Evolutionary conservation across 1,140 invertebrate species (phyloP).

Genomic region (Sitobion miscanthi): DNA sequence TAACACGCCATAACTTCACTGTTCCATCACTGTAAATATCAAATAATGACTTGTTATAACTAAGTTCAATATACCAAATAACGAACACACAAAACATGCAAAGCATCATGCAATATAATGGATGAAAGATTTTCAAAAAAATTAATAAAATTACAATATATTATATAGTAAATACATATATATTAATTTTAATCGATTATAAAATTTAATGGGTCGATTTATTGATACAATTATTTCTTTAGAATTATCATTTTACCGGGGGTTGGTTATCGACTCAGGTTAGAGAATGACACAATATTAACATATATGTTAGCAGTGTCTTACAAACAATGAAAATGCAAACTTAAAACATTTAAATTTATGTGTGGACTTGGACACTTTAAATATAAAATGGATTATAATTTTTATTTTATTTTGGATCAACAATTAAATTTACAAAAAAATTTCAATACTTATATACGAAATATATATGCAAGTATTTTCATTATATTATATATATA

Average conservation of each 20-base stretch:
- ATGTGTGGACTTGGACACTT: background rate
- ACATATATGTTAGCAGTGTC: background rate
- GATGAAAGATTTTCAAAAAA: background rate
- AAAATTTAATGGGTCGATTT: background rate
- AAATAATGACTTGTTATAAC: conserved; percentile 33
- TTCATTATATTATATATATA: background rate
- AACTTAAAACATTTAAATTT: background rate
- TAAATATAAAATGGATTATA: background rate
- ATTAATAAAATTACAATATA: background rate
- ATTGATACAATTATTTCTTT: background rate
- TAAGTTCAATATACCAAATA: background rate
- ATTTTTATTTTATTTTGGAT: background rate
- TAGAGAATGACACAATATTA: background rate
- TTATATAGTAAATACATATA: background rate
- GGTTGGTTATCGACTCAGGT: background rate
- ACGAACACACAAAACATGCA: background rate
- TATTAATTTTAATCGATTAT: background rate
- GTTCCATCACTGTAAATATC: conserved; percentile 54
- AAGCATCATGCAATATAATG: conserved; percentile 20
- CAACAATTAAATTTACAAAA: background rate
- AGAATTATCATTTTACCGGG: background rate
- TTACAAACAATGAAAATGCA: background rate
- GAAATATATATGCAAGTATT: background rate
- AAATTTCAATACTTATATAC: background rate
- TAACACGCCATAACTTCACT: conserved; percentile 53